Evolutionary conservation across 2,888 invertebrate genomes (phyloP), one percentile per base, ranked within the genome.

Genomic region (Thecophora atra): DNA sequence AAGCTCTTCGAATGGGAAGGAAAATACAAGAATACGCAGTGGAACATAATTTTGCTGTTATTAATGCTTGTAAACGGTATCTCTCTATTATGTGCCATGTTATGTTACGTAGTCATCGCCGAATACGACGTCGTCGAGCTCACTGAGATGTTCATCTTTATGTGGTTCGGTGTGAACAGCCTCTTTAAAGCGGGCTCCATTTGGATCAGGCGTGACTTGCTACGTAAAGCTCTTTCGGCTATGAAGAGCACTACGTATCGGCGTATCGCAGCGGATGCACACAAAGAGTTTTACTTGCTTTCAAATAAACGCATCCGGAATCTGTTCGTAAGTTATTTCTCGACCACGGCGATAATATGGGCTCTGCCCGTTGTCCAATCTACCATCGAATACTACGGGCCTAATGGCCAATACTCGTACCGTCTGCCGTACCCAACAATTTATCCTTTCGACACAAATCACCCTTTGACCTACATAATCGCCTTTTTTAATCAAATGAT

Each of bases 341-440:
- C 64, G 0, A 73, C 71, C 19, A 73, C 70, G 13, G 60, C 73
- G 51, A 73, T 77, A 74, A 75, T 77, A 2, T 71, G 70, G 47
- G 11, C 75, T 0, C 72, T 76, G 51, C 76, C 77, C 0, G 17
- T 74, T 4, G n/a, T 28, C 3, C 74, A 76, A n/a, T 77, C 77
- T 11, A 17, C 47, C 7, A 58, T 75, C 2, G 77, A 77, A 19
- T 71, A 73, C 17, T 11, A 56, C 4, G 70, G 71, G 11, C 69
- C 17, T 7, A 74, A 69, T 21, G 71, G 24, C 4, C 26, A 54
- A 13, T 75, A 74, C n/a, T 11, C 62, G 24, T 64, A 51, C 26
- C 66, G 73, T 26, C 70, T 77, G 26, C 74, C 77, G 3, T 77
- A 75, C 26, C 44, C 73, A 7, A 3, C 75, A 19, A 11, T 26